Base-by-base conservation (phyloP, 35 echinoderm and acorn worm species). In the Heliocidaris tuberculata region DNA sequence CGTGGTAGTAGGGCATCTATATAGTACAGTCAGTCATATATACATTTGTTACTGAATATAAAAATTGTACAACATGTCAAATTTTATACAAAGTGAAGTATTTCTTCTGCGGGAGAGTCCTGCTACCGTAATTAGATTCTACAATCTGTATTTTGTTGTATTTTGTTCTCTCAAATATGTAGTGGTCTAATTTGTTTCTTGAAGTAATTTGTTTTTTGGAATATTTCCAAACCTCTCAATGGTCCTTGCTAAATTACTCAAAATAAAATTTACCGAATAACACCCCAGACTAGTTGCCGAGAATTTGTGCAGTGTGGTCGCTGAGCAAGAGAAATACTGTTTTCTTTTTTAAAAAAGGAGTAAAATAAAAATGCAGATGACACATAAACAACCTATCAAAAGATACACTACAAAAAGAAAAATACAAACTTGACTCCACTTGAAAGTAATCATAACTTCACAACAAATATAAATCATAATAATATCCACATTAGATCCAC, bases 11-110 rank as follows among this genome's bases (percentile, higher is more conserved):
- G 65, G 65, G 21, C 27, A 27, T 78, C 65, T 78, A 78, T 78
- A 78, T 78, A 78, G 65, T 78, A 78, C 65, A 78, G 65, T 78
- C 65, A 78, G 65, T 78, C 65, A 78, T 78, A 78, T 78, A 78
- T 78, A 78, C 65, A 78, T 78, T 78, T 78, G 65, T 78, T 78
- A 78, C 65, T 19, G 65, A 78, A 78, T 78, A 78, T 78, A 78
- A 78, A 78, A 78, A 78, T 78, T 78, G 65, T 78, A 78, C 65
- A 78, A 78, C 65, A 78, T 78, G 65, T 78, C 65, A 78, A 78
- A 78, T n/a, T 78, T 78, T 78, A 78, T 78, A 78, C 65, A 78
- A 78, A 78, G 65, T 78, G 65, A 78, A 78, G 65, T 27, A 78
- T 21, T 21, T 78, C 65, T 27, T 78, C 65, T 78, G 65, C 65